phyloP scores from a whole-genome alignment of 2,113 vertebrate genomes.

The Parotia lawesii region DNA sequence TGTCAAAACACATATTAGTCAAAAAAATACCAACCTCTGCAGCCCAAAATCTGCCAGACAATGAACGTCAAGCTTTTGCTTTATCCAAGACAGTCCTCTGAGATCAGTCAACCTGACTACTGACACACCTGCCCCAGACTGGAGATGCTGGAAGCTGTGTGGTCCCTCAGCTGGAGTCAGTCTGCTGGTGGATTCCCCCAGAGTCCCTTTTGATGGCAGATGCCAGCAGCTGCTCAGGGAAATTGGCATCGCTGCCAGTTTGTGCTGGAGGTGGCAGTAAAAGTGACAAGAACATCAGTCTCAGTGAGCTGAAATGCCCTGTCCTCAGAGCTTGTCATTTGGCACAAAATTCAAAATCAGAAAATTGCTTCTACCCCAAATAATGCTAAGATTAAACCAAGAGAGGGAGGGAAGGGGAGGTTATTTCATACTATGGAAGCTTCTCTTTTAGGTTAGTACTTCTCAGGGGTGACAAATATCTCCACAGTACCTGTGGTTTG shows the following conservation, averaged over 20 bases:
- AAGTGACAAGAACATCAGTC: constrained; percentile 34
- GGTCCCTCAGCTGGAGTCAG: not conserved
- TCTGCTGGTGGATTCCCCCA: not conserved
- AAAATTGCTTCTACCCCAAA: not conserved
- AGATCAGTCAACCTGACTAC: not conserved
- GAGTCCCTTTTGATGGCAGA: not conserved
- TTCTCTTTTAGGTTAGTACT: not conserved
- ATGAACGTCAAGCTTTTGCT: not conserved
- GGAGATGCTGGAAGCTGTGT: not conserved
- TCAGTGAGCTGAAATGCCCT: not conserved
- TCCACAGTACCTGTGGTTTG: not conserved
- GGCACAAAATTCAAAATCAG: not conserved
- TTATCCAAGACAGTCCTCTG: not conserved
- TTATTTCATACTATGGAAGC: not conserved
- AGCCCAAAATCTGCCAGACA: not conserved
- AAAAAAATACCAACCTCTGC: not conserved
- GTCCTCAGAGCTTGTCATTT: constrained; percentile 1
- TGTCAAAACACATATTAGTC: not conserved
- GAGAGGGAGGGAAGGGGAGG: not conserved
- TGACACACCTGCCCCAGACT: not conserved
- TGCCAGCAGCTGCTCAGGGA: not conserved
- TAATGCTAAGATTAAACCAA: not conserved
- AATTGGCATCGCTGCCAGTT: not conserved
- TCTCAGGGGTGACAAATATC: not conserved
- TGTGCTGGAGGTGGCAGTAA: not conserved